A percentile compares a stretch with the other conserved stretches of the same genome.
Conservation (phyloP, 2,797 vertebrate species). For the Cheirogaleus major region DNA sequence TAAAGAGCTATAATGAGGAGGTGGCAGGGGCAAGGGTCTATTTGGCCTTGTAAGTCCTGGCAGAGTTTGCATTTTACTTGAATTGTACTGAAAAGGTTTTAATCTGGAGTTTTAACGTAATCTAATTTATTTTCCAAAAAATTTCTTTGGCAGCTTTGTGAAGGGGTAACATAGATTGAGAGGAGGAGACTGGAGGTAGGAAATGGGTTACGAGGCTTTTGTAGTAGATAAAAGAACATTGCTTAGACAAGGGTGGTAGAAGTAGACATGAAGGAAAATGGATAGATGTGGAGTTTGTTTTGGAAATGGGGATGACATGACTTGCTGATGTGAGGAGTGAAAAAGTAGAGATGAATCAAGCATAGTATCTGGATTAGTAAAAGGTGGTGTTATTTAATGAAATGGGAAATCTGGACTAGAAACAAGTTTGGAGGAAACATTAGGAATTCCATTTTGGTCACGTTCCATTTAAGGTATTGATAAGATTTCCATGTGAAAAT, state of each 20-base stretch:
- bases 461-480: not conserved
- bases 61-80: constrained; percentile 37
- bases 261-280: not conserved
- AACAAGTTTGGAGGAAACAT: not conserved
- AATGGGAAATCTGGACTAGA: not conserved
- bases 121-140: not conserved
- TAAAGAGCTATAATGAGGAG: not conserved
- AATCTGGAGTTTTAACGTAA: constrained; percentile 26
- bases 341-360: not conserved
- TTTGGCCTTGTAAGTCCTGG: not conserved
- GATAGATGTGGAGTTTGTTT: not conserved
- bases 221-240: not conserved
- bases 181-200: not conserved
- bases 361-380: not conserved
- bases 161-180: not conserved
- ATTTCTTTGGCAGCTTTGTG: not conserved
- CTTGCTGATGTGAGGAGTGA: not conserved
- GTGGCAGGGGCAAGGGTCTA: not conserved
- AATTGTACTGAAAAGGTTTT: constrained; percentile 9
- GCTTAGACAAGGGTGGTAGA: not conserved
- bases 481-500: constrained; percentile 23
- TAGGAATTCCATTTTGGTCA: not conserved
- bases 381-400: constrained; percentile 27
- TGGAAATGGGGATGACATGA: not conserved
- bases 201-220: not conserved